Evolutionary conservation across 2,888 invertebrate genomes (phyloP).

Genomic region (Melitaea athalia): DNA sequence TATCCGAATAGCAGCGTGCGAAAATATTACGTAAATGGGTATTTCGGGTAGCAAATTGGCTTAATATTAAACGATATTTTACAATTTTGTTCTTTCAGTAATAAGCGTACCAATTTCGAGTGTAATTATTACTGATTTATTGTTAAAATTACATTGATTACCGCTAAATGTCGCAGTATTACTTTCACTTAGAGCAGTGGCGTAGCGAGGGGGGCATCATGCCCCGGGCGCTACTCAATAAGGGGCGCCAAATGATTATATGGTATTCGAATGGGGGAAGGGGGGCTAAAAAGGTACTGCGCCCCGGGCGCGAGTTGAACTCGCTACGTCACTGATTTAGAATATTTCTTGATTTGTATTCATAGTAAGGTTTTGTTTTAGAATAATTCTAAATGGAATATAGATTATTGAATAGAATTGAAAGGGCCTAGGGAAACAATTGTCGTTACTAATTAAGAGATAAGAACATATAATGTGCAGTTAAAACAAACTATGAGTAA

Average conservation of each 20-base stretch:
- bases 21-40: slow-evolving; percentile 36
- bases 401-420: neutral
- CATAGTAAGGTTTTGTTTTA: too few relatives aligned
- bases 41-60: neutral
- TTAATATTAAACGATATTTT: neutral
- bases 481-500: neutral
- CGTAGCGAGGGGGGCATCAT: too few relatives aligned
- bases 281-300: too few relatives aligned
- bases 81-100: neutral
- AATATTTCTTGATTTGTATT: neutral
- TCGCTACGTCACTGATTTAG: too few relatives aligned
- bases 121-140: neutral
- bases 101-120: neutral
- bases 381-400: neutral
- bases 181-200: neutral
- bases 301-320: too few relatives aligned
- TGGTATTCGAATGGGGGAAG: too few relatives aligned
- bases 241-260: too few relatives aligned
- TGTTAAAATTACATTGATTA: neutral
- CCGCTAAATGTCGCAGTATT: neutral
- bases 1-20: slow-evolving; percentile 63
- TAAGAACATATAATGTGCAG: neutral
- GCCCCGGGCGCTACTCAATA: too few relatives aligned
- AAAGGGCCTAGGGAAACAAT: neutral
- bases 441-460: neutral